Base-by-base conservation (phyloP, 2,797 vertebrate genomes). In the Somateria mollissima region DNA sequence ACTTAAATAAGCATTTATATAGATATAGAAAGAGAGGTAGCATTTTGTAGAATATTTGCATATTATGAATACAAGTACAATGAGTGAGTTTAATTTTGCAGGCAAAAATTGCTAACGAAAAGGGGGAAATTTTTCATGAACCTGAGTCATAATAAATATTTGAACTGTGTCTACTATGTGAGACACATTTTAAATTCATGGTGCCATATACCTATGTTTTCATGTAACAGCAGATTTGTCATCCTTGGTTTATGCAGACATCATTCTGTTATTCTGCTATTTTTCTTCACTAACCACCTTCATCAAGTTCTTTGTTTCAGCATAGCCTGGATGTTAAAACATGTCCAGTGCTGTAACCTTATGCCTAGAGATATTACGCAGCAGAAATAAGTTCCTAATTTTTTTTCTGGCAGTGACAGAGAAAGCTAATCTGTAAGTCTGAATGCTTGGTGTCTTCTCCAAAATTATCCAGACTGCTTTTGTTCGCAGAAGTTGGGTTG, bases 401-500 rank as follows among this genome's bases (percentile, higher is more conserved):
- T 84, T 67, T 67, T 78, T 64, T 34, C 75, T 95, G 78, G 65
- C 90, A 89, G 12, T 4, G 11, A 71, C 18, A 69, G 73, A 90
- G 67, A 84, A 78, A 82, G 58, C 7, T 96, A 56, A 90, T 87
- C 67, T 89, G 84, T 73, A 87, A 77, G 45, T 74, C 5, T 49
- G 75, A 77, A 73, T 30, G 58, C 27, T 69, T 18, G 1, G 15
- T 92, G 54, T 84, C 93, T 92, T 94, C 84, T 89, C 66, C 78
- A 93, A 85, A 89, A 94, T 87, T 82, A 94, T 90, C 83, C 90
- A 92, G 88, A 80, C 80, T 89, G 71, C 72, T 92, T 93, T 95
- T 91, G 67, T 90, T 87, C 65, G 83, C 77, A 94, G 69, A 78
- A 95, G 61, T 96, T 81, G 82, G 78, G 65, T 19, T 89, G 84